Percentiles rank a stretch among this genome's conserved stretches.
phyloP scores from a whole-genome alignment of 1,140 invertebrate species.

The Calephelis nemesis region DNA sequence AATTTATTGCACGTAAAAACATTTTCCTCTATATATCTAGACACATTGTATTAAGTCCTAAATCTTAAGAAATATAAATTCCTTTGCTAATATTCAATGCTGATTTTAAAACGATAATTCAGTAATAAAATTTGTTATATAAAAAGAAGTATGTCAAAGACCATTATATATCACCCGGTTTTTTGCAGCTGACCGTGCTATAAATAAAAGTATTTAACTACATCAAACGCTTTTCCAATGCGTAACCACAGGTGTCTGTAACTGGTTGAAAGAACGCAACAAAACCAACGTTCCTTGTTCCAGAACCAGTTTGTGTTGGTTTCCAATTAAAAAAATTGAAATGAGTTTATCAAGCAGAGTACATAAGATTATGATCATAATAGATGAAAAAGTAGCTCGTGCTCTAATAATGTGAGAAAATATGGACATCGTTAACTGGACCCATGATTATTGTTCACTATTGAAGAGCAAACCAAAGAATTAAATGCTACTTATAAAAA shows the following conservation, averaged over 20 bases:
- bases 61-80: conserved; percentile 1
- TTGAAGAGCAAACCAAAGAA: conserved; percentile 48
- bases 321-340: conserved; percentile 36
- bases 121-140: conserved; percentile 9
- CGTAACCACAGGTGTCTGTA: conserved; percentile 36
- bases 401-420: conserved; percentile 37
- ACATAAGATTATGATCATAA: conserved; percentile 43
- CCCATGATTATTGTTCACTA: conserved; percentile 28
- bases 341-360: conserved; percentile 38
- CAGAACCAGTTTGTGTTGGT: conserved; percentile 26
- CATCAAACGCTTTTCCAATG: conserved; percentile 25
- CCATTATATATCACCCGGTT: conserved; percentile 2
- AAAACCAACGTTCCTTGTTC: conserved; percentile 32
- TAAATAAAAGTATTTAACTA: conserved; percentile 14
- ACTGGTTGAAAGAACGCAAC: conserved; percentile 39
- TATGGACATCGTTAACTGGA: conserved; percentile 42
- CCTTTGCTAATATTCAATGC: not conserved
- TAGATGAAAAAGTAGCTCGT: conserved; percentile 39
- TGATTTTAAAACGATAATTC: conserved; percentile 4
- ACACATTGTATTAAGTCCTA: not conserved
- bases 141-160: conserved; percentile 2
- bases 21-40: not conserved
- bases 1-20: too few relatives aligned
- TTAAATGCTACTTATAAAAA: not conserved
- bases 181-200: conserved; percentile 3